Conservation (phyloP, 2,888 invertebrate genomes). For the Plagodis pulveraria region DNA sequence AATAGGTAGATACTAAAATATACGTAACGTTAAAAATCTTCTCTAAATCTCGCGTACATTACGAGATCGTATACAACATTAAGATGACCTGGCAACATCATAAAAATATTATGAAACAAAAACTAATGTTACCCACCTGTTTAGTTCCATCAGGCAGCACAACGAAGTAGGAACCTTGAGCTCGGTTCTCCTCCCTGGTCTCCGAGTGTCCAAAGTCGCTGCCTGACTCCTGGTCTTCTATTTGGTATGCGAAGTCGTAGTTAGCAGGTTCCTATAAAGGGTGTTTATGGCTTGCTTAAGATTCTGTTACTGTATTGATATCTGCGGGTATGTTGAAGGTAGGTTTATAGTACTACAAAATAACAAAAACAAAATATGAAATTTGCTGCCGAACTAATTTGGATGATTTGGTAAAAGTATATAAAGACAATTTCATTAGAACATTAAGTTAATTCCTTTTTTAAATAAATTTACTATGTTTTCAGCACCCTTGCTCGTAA, state of each 20-base stretch:
- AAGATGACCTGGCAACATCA: too few relatives aligned
- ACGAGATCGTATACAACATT: too few relatives aligned
- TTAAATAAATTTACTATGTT: too few relatives aligned
- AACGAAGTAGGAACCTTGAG: slow-evolving; percentile 87
- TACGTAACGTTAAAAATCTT: too few relatives aligned
- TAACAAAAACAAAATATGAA: neutral
- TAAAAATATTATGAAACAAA: too few relatives aligned
- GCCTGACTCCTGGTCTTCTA: slow-evolving; percentile 85
- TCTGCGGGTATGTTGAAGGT: too few relatives aligned
- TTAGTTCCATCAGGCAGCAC: slow-evolving; percentile 88
- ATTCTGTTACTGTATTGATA: neutral
- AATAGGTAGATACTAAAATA: too few relatives aligned
- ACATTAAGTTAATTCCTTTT: too few relatives aligned
- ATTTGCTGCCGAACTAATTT: neutral
- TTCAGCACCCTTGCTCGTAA: too few relatives aligned
- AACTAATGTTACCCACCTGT: slow-evolving; percentile 63
- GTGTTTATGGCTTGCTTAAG: neutral
- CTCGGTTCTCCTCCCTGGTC: slow-evolving; percentile 85
- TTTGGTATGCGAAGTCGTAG: slow-evolving; percentile 88
- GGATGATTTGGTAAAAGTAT: too few relatives aligned
- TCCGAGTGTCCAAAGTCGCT: slow-evolving; percentile 88
- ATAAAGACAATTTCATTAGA: too few relatives aligned
- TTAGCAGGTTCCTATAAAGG: slow-evolving; percentile 85
- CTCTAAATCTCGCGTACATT: too few relatives aligned
- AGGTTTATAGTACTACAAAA: neutral